Evolutionary conservation across 1,140 invertebrate species (phyloP), one percentile per base, ranked within the genome.

Genomic region (Drosophila malerkotliana): DNA sequence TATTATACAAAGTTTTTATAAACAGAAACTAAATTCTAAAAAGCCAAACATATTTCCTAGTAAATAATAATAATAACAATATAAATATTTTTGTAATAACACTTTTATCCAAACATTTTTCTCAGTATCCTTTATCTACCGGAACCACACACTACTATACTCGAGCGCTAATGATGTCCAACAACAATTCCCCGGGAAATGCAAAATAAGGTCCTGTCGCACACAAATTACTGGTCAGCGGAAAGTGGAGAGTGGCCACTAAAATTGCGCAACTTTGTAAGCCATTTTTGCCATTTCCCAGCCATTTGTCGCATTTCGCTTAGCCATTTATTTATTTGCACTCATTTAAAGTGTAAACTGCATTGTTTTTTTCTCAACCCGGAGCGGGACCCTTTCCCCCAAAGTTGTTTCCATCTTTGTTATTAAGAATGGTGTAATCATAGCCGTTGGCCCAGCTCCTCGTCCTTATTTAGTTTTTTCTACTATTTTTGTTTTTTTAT

Each of bases 311-410:
- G 77, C 81, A 85, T 71, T 87, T 72, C 64, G 82, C 68, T 85
- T 81, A 85, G 83, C 82, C 74, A 69, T 67, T 85, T 85, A 87
- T 85, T 85, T 85, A 85, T 85, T 87, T 85, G 63, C 73, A 74
- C 72, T 85, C 76, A 85, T 85, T 85, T 85, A 67, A 72, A 77
- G 54, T 58, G 64, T 57, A 51, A 81, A 69, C 55, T 75, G 63
- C 61, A 62, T 72, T 73, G 55, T 84, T 84, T 69, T 73, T 67
- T 52, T 7, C 39, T 14, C 18, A 18, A 18, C 18, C 18, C 18
- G 18, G 1, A 18, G 1, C 15, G 34, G 30, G 14, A 44, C 9
- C 41, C 39, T 32, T 44, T 18, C 24, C 21, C 49, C 39, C n/a
- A 18, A 24, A 44, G n/a, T 53, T 58, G 52, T 48, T 58, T 4